Evolutionary conservation across 2,113 vertebrate genomes (phyloP), one percentile per base, ranked within the genome.

Genomic region (Calidris pugnax): DNA sequence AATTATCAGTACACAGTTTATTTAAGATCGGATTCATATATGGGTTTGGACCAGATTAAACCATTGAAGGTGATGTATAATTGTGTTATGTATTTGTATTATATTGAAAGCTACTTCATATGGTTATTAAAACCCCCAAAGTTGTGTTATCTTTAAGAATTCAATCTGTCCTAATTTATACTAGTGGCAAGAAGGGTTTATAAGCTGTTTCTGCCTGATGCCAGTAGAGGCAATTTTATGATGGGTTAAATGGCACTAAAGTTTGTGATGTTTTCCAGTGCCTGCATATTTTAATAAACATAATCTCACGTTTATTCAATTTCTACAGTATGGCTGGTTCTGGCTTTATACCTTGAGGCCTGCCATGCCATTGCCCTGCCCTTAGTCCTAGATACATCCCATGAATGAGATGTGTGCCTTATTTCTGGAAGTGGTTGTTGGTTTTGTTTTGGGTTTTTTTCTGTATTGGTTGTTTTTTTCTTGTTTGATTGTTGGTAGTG

Each of bases 1-100:
- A 99, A 99, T 98, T 99, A 99, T 96, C 99, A 99, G 96, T 99
- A 99, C 96, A 99, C 99, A 17, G 99, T 99, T 95, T 99, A 99
- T 97, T 98, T 99, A 95, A 99, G 99, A 85, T 99, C 99, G 4
- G 99, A 99, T 96, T 99, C 99, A 14, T 99, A 98, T 92, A 98
- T 99, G 98, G 99, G 99, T 86, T 98, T 99, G 98, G 99, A 99
- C 98, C 99, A 99, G 98, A 99, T 99, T 95, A 99, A 99, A 98
- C 99, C 99, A 43, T 96, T 99, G 82, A 99, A 99, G 99, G 99
- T 99, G 94, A 98, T 53, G 56, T 57, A 89, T 80, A 59, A n/a
- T 41, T 62, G 13, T 78, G 16, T 71, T 73, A 22, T 4, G 1
- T 59, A 24, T 47, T 87, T 93, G 9, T 73, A 10, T 92, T 62